A percentile compares a stretch with the other conserved stretches of the same genome.
Conservation (phyloP, 2,113 vertebrate genomes). For the Xiphophorus hellerii region DNA sequence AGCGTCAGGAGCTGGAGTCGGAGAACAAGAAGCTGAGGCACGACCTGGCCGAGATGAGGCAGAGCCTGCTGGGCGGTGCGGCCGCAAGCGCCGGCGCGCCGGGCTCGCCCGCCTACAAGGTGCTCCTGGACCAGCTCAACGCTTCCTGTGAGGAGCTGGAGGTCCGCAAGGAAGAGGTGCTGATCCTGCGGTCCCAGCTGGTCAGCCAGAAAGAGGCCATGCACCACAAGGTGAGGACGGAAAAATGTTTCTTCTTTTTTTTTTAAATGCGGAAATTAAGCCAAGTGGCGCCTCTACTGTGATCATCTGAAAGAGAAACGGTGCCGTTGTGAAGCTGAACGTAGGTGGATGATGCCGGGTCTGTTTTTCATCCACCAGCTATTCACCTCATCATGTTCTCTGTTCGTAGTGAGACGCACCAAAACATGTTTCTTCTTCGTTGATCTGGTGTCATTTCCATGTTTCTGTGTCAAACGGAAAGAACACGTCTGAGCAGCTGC, state of each 20-base stretch:
- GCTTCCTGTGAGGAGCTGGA: constrained; percentile 94
- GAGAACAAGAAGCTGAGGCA: constrained; percentile 98
- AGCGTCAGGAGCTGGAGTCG: constrained; percentile 97
- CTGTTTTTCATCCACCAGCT: constrained; percentile 20
- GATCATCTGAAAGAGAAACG: too few species aligned
- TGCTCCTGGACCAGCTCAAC: constrained; percentile 94
- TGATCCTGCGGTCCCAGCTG: constrained; percentile 96
- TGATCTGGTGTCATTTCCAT: neutral
- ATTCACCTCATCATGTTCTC: constrained; percentile 22
- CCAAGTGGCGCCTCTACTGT: too few species aligned
- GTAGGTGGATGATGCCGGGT: neutral
- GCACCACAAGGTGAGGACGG: constrained; percentile 88
- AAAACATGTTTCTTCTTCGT: neutral
- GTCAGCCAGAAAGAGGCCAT: constrained; percentile 97
- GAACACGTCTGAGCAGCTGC: neutral
- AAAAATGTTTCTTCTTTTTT: too few species aligned
- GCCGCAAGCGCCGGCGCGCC: constrained; percentile 85
- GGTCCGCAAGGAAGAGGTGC: constrained; percentile 97
- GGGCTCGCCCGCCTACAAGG: constrained; percentile 90
- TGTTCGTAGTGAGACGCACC: neutral
- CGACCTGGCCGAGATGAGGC: constrained; percentile 90
- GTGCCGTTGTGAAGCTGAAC: neutral
- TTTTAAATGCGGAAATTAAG: too few species aligned
- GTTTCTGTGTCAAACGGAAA: neutral
- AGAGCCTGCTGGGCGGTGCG: constrained; percentile 84